Base-by-base conservation (phyloP, 1,140 invertebrate genomes). In the Venustaconcha ellipsiformis region DNA sequence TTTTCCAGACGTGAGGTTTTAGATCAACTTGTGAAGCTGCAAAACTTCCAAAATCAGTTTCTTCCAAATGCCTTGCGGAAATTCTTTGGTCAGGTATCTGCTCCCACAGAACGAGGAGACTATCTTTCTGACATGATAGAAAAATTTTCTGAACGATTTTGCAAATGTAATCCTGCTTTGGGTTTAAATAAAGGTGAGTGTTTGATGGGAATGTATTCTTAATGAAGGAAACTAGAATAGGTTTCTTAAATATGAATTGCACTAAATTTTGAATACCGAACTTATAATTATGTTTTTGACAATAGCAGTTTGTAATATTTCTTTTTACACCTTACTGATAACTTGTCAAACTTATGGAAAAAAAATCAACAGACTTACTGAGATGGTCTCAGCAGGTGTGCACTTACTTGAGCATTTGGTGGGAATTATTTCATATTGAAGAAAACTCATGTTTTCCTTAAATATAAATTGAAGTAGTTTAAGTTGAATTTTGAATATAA, bases 31-130 rank as follows among this genome's bases (percentile, higher is more conserved):
- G 86, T 92, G 57, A 85, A 90, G 72, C 83, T 92, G n/a, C 91
- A 92, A 70, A 90, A 91, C 74, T 92, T 89, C 86, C 85, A 88
- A 58, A 90, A 91, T 77, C 90, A 91, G 80, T 92, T 91, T 83
- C 83, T 92, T 71, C 90, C 92, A 15, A 91, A 91, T 79, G 92
- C 92, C 66, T 85, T 92, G 69, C 85, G 92, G n/a, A 88, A 89
- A 68, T 90, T 92, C 68, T 92, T 92, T 79, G 75, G 83, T 65
- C 87, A 89, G 69, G 85, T 92, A 23, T 88, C 91, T 74, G 90
- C 91, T 37, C 91, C 91, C 23, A 86, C 89, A 74, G 86, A 90
- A 62, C 80, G 90, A 58, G 90, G 90, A 72, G 85, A 87, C 65
- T 91, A 91, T 78, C 81, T 92, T 15, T 85, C 90, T 68, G 80